Evolutionary conservation across 2,113 vertebrate species (phyloP), one percentile per base, ranked within the genome.

Genomic region (Prunella fulvescens): DNA sequence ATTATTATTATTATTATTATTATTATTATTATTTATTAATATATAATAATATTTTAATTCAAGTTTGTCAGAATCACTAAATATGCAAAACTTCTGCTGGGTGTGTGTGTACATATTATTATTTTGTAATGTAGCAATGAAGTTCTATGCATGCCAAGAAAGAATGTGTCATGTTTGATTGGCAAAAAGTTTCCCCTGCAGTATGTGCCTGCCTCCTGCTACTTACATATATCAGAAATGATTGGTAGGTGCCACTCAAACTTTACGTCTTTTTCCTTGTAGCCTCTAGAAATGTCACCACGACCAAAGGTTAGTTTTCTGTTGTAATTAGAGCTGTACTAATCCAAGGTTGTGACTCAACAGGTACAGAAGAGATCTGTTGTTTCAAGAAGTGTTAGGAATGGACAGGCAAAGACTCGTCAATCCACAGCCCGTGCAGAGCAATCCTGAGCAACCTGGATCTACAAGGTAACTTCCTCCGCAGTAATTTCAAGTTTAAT

Each of bases 41-140:
- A 12, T 9, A 40, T 37, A 37, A 37, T 37, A 37, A 37, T 37
- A 37, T 37, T 37, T 37, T 96, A 94, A 95, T 97, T 97, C 54
- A 89, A 86, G 95, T 48, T 90, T 82, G 47, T 74, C 61, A 92
- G 86, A 90, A 60, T 70, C 33, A 88, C 57, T 95, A 91, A 76
- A 82, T 76, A 74, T 61, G 45, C 73, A 66, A 94, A 86, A 45
- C 74, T n/a, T 51, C 35, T 88, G 26, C n/a, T 31, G 29, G 8
- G 8, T 10, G 24, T 29, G 33, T 45, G 22, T 39, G 28, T 16
- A 12, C 4, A 3, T 58, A 19, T 53, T 81, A 24, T 47, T 45
- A 83, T 83, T 47, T 74, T 79, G 28, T 37, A 62, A 64, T 70
- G 26, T 45, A 91, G 42, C 45, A 81, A 58, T 76, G 39, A 58